phyloP scores from a whole-genome alignment of 1,140 invertebrate species.

The Bemisia tabaci region DNA sequence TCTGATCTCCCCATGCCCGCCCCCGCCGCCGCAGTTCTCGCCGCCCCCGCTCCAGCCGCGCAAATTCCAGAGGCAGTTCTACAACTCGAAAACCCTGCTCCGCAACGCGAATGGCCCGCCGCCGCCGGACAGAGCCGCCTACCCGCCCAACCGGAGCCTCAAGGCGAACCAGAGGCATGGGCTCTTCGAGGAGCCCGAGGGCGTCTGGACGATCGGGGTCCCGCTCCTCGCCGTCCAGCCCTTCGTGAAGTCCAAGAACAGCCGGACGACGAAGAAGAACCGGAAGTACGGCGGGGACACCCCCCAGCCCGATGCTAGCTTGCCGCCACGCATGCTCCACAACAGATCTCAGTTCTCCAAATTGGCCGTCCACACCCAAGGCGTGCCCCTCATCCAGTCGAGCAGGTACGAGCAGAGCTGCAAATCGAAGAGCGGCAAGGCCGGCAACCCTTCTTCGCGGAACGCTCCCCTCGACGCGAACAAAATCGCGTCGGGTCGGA shows the following conservation, averaged over 20 bases:
- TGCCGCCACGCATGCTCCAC: background rate
- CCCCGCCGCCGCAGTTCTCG: background rate
- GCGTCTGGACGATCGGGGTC: conserved; percentile 11
- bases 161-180: too few species aligned
- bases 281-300: background rate
- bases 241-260: background rate
- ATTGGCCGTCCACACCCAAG: conserved; percentile 59
- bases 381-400: conserved; percentile 48
- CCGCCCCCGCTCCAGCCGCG: conserved; percentile 10
- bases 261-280: background rate
- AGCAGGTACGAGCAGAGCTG: conserved; percentile 12
- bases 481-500: conserved; percentile 17
- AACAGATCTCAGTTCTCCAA: conserved; percentile 37
- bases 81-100: too few species aligned
- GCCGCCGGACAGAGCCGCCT: too few species aligned
- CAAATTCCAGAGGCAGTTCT: background rate
- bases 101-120: too few species aligned
- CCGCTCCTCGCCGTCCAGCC: background rate
- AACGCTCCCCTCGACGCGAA: conserved; percentile 17
- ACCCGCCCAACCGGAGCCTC: too few species aligned
- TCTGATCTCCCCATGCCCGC: conserved; percentile 31
- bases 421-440: conserved; percentile 18
- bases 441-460: conserved; percentile 24
- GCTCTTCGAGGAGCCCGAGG: conserved; percentile 5
- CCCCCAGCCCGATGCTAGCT: background rate